Base-by-base conservation (phyloP, 92 coral and sea anemone species). In the Actinernus sp. region DNA sequence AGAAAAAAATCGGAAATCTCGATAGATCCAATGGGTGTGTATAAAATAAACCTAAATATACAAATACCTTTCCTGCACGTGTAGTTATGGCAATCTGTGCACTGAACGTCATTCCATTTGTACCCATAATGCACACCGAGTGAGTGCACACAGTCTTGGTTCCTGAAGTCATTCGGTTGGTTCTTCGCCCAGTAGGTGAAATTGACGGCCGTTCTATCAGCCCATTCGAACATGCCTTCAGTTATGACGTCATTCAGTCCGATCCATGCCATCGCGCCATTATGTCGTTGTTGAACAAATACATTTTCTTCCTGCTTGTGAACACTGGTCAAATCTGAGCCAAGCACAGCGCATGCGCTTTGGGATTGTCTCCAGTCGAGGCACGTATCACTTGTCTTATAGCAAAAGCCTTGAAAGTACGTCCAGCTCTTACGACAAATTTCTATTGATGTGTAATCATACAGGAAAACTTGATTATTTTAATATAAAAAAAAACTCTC, bases 91-190 rank as follows among this genome's bases (percentile, higher is more conserved):
- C 61, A 55, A 11, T 55, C 61, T 13, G 39, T n/a, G 11, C 61
- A 55, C 8, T 39, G 14, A 13, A 29, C 61, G 22, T 55, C 61
- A 27, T 55, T 55, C 61, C 61, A 55, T 25, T 27, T 10, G 41
- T 55, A 18, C 41, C n/a, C 18, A 25, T 4, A 1, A 1, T 3
- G 3, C 0, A 10, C 18, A 2, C 61, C 61, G 10, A 54, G 36
- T 1, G 61, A 29, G 39, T 54, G 61, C 4, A 54, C 61, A 16
- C 61, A 54, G 38, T 54, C 61, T 26, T 54, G 38, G 61, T 54
- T 54, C 2, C 26, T n/a, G n/a, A n/a, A n/a, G n/a, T n/a, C n/a
- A n/a, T n/a, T n/a, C n/a, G n/a, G n/a, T n/a, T n/a, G n/a, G 17
- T 29, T 29, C 38, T 29, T 28, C n/a, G 61, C 61, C 61, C 61